Evolutionary conservation across 1,140 invertebrate species (phyloP), one percentile per base, ranked within the genome.

Genomic region (Cotesia typhae): DNA sequence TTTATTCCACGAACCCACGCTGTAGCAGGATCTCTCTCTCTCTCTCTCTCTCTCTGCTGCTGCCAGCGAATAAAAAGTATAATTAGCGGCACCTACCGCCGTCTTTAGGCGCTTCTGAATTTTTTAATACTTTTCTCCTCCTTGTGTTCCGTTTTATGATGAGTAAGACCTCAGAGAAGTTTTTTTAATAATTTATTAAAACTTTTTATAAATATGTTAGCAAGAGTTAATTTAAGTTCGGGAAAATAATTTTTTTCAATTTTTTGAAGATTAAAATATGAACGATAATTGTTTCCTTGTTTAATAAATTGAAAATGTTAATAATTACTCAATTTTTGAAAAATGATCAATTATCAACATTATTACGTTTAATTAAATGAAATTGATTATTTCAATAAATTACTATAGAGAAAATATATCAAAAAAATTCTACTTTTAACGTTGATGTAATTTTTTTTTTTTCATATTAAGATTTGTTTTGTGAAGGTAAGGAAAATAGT

Each of bases 31-130:
- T 28, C 28, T 28, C 28, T 47, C 41, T 47, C 41, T 9, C n/a
- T 47, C 41, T 9, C 20, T 14, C 28, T 28, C 28, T 47, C 41
- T 47, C 41, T 9, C n/a, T 47, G 9, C 20, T 14, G n/a, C 52
- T 28, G 17, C 14, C 41, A 7, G 55, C 28, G 70, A 70, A 55
- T 60, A 65, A 71, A 69, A 74, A 63, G 66, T 55, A 66, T 66
- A 75, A 70, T 67, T 71, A 74, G 47, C 59, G 41, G 41, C 61
- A 73, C 72, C 67, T 63, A 73, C 64, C 67, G 66, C 61, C 14
- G 69, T 37, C 67, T 37, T 17, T 12, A 59, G 67, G 67, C 59
- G 51, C 35, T 71, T 66, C 60, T 66, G 55, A 61, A 70, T 66
- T 66, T 66, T 65, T 55, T 71, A 28, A 14, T 65, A 10, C 9